phyloP scores from a whole-genome alignment of 2,888 invertebrate species.

The Cepaea hortensis region DNA sequence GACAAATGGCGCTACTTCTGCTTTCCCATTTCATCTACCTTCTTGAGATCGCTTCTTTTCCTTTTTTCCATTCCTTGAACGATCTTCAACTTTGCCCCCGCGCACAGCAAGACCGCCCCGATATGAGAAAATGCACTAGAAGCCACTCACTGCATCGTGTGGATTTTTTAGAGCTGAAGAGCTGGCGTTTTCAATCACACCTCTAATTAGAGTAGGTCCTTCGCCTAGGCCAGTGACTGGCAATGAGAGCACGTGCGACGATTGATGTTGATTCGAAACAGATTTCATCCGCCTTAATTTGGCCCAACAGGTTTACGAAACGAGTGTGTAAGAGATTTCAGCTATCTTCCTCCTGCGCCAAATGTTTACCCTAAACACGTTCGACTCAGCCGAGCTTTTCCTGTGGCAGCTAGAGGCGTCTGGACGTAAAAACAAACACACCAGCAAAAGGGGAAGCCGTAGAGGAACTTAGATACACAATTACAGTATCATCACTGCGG shows the following conservation, averaged over 20 bases:
- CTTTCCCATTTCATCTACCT: not conserved
- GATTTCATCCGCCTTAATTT: constrained; percentile 2
- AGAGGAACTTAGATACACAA: too few relatives aligned
- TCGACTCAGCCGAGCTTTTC: not conserved
- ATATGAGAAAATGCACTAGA: not conserved
- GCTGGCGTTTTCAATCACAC: constrained; percentile 2
- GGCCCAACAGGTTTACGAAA: not conserved
- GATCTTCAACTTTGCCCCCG: not conserved
- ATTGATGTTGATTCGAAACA: not conserved
- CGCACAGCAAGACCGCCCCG: not conserved
- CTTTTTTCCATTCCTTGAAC: not conserved
- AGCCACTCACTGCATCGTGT: not conserved
- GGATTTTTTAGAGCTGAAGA: not conserved
- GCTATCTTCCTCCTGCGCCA: too few relatives aligned
- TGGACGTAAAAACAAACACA: too few relatives aligned
- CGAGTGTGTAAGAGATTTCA: too few relatives aligned
- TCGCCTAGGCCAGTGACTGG: not conserved
- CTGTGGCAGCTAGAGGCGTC: too few relatives aligned
- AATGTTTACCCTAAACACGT: not conserved
- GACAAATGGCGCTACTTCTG: too few relatives aligned
- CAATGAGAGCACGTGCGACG: constrained; percentile 6
- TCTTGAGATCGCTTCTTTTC: not conserved
- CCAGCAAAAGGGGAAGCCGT: too few relatives aligned
- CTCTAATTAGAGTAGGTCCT: constrained; percentile 5
- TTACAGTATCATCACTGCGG: too few relatives aligned